Conservation (phyloP, 1,140 invertebrate genomes). For the Penaeus vannamei region DNA sequence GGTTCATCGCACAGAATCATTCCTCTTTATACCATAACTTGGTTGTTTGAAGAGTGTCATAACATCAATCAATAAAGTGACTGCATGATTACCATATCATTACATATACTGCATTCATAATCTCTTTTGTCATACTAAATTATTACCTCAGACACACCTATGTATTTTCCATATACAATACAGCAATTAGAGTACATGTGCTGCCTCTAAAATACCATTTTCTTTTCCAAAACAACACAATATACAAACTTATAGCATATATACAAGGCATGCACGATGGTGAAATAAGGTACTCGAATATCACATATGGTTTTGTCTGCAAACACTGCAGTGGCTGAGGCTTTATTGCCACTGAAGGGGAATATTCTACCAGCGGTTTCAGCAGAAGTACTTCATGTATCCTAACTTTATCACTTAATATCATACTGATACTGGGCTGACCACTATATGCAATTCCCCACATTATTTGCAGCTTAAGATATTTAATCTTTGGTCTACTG, state of each 20-base stretch:
- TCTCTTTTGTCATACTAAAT: too few species aligned
- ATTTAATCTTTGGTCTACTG: slow-evolving; percentile 36
- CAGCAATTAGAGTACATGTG: slow-evolving; percentile 39
- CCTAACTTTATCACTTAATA: background rate
- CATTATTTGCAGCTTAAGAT: slow-evolving; percentile 19
- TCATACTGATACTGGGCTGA: slow-evolving; percentile 5
- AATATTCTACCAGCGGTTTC: slow-evolving; percentile 31
- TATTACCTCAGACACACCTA: too few species aligned
- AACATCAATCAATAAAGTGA: too few species aligned
- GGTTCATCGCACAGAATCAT: too few species aligned
- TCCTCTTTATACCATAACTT: too few species aligned
- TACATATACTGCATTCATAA: too few species aligned
- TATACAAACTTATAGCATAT: slow-evolving; percentile 39
- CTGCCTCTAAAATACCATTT: slow-evolving; percentile 35
- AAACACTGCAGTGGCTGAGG: slow-evolving; percentile 38
- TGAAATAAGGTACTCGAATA: slow-evolving; percentile 60
- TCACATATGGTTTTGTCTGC: slow-evolving; percentile 53
- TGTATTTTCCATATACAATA: too few species aligned
- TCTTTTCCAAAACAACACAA: slow-evolving; percentile 35
- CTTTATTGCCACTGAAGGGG: slow-evolving; percentile 24
- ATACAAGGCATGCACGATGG: slow-evolving; percentile 50
- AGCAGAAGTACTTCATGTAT: background rate
- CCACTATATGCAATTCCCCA: background rate
- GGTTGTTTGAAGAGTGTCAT: too few species aligned
- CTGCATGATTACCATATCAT: too few species aligned